phyloP scores from a whole-genome alignment of 2,113 vertebrate genomes.

The Dicentrarchus labrax region DNA sequence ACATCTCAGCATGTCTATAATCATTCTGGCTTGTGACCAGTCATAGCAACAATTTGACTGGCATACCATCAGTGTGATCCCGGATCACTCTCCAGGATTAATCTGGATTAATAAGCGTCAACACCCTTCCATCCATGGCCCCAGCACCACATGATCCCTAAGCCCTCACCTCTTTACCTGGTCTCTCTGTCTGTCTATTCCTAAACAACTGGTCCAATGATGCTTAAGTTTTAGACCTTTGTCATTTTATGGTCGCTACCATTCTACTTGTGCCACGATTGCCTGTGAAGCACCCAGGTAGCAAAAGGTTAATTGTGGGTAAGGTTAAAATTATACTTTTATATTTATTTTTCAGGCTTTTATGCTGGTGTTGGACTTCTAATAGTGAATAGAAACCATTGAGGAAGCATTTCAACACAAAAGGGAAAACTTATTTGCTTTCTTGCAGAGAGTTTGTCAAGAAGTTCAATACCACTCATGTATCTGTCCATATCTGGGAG shows the following conservation, averaged over 20 bases:
- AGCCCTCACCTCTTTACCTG: constrained; percentile 18
- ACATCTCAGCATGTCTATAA: constrained; percentile 58
- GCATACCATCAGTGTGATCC: constrained; percentile 48
- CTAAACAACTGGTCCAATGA: constrained; percentile 15
- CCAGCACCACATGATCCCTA: constrained; percentile 37
- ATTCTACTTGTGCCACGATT: constrained; percentile 3
- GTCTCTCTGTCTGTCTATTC: constrained; percentile 16
- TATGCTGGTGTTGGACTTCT: not conserved
- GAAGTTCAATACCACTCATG: too few relatives aligned
- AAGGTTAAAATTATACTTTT: too few relatives aligned
- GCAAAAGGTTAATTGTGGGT: too few relatives aligned
- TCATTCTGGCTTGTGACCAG: constrained; percentile 61
- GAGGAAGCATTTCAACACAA: not conserved
- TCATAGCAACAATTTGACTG: constrained; percentile 50
- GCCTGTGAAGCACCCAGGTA: not conserved
- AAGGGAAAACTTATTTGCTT: not conserved
- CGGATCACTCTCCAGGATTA: constrained; percentile 66
- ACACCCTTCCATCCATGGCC: constrained; percentile 30
- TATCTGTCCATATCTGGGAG: not conserved
- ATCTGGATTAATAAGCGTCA: constrained; percentile 67
- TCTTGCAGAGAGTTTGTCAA: too few relatives aligned
- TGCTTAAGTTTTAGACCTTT: constrained; percentile 10
- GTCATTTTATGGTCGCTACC: constrained; percentile 1
- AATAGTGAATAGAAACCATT: not conserved
- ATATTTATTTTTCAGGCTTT: not conserved